Conservation (phyloP, 2,113 vertebrate genomes). For the Sminthopsis crassicaudata region DNA sequence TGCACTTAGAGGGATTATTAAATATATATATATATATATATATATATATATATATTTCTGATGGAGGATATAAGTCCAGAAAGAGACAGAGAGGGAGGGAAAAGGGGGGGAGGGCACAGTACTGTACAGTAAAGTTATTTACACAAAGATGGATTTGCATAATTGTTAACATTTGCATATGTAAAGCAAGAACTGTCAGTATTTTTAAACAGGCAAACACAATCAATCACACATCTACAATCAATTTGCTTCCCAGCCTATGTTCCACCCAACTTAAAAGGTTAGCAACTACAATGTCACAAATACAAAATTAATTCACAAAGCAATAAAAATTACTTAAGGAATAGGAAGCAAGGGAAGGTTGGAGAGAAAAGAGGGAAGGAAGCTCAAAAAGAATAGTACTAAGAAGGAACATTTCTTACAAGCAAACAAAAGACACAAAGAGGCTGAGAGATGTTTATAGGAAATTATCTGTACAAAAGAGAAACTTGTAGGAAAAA, state of each 20-base stretch:
- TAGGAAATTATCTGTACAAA: constrained; percentile 45
- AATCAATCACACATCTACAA: background rate
- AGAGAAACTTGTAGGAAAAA: background rate
- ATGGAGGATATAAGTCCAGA: too few species aligned
- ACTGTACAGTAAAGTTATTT: background rate
- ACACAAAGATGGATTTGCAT: background rate
- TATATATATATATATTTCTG: background rate
- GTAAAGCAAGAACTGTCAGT: background rate
- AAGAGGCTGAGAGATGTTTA: constrained; percentile 26
- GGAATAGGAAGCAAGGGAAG: background rate
- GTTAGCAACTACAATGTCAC: background rate
- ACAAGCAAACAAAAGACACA: constrained; percentile 57
- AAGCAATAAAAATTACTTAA: constrained; percentile 21
- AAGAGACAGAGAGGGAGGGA: too few species aligned
- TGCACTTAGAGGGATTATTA: background rate
- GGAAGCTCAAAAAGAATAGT: background rate
- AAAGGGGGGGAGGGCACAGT: background rate
- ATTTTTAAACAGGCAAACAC: constrained; percentile 35
- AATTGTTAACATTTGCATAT: background rate
- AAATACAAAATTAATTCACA: constrained; percentile 18
- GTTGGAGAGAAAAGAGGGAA: background rate
- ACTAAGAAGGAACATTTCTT: constrained; percentile 9
- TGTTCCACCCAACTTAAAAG: background rate
- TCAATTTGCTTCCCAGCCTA: background rate
- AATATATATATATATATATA: too few species aligned